Evolutionary conservation across 2,113 vertebrate genomes (phyloP).

Genomic region (Oenanthe oenanthe): DNA sequence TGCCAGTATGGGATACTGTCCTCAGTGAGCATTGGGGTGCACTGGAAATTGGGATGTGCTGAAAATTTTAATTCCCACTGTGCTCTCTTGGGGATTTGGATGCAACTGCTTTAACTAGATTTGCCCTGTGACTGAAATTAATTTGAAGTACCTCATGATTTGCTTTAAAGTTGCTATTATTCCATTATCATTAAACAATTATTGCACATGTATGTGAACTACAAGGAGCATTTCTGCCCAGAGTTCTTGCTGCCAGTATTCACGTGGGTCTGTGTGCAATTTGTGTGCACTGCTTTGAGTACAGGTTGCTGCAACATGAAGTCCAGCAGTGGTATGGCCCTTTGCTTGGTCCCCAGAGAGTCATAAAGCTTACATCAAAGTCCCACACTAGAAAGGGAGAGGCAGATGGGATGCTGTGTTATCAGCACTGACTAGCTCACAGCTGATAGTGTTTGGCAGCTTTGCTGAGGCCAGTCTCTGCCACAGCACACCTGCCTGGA

Average conservation of each 20-base stretch:
- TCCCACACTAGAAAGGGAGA: not conserved
- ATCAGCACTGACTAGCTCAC: not conserved
- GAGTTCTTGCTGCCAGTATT: not conserved
- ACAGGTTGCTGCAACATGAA: not conserved
- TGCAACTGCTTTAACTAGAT: not conserved
- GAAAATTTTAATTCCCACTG: not conserved
- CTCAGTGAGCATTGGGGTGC: not conserved
- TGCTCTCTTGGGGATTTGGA: not conserved
- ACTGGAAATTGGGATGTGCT: not conserved
- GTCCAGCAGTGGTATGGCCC: not conserved
- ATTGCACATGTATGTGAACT: not conserved
- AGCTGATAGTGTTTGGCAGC: fast-evolving
- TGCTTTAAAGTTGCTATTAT: not conserved
- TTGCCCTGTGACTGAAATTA: not conserved
- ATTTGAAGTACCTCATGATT: not conserved
- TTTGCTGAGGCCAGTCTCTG: not conserved
- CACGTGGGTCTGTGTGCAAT: not conserved
- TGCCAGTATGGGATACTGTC: not conserved
- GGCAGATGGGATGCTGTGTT: not conserved
- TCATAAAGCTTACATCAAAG: not conserved
- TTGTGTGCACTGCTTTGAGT: not conserved
- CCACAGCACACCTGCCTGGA: not conserved
- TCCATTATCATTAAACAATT: not conserved
- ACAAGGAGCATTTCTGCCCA: not conserved
- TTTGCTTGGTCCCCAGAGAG: not conserved